Evolutionary conservation across 2,888 invertebrate genomes (phyloP).

Genomic region (Polyommatus iphigenia): DNA sequence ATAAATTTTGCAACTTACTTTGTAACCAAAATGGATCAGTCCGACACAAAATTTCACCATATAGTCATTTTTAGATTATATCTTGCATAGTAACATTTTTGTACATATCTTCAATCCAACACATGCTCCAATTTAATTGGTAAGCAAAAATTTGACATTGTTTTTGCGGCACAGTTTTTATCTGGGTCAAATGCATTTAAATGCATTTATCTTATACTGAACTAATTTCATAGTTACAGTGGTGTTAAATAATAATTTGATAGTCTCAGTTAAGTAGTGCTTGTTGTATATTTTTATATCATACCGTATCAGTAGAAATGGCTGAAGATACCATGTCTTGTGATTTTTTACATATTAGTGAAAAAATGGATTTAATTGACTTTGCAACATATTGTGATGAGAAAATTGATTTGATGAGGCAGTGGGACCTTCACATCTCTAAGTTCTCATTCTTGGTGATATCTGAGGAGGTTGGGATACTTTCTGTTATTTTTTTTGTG

Average conservation of each 20-base stretch:
- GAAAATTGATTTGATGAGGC: conserved; percentile 9
- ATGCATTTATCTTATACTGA: neutral
- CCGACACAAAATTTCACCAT: neutral
- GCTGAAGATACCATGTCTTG: neutral
- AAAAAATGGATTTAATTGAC: conserved; percentile 22
- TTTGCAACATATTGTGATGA: conserved; percentile 1
- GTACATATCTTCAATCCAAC: neutral
- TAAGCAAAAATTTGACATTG: conserved; percentile 24
- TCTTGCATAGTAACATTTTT: neutral
- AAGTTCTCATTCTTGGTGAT: neutral
- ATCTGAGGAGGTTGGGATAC: neutral
- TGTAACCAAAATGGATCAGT: too few species aligned
- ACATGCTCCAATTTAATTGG: neutral
- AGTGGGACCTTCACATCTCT: conserved; percentile 1
- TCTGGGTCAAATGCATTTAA: conserved; percentile 20
- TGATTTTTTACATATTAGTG: conserved; percentile 3
- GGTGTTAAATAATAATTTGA: neutral
- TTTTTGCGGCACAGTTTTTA: conserved; percentile 4
- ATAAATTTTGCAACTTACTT: too few species aligned
- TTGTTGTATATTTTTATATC: neutral
- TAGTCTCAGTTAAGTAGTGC: neutral
- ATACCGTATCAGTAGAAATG: neutral
- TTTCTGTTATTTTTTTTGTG: neutral
- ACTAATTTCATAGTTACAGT: conserved; percentile 15
- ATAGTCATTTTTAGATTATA: neutral